Evolutionary conservation across 1,140 invertebrate genomes (phyloP), one percentile per base, ranked within the genome.

Genomic region (Drosophila mojavensis): DNA sequence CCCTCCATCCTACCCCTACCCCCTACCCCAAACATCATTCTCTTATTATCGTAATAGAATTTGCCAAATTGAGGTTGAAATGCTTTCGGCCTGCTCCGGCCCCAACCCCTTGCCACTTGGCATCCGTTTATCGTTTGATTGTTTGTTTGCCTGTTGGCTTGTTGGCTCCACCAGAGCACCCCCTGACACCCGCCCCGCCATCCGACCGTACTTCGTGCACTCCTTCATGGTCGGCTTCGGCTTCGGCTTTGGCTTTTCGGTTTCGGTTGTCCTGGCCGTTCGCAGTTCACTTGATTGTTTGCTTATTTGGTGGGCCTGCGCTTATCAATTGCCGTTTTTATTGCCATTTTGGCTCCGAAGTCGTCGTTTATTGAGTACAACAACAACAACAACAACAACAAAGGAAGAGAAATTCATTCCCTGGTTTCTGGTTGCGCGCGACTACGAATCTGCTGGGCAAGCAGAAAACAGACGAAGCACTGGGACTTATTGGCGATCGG

Each of bases 51-150:
- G 83, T 91, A 91, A 91, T 91, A 91, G 90, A 91, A 91, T 91
- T 91, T 90, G 85, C 80, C 90, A 90, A 91, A 91, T 91, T 91
- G 90, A 91, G 90, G 90, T 91, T 91, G 90, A 91, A 91, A 91
- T 91, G 68, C 84, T 79, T 80, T 75, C 62, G 54, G 54, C 45
- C 71, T 61, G 68, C 62, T 43, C 3, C 47, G 26, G 3, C 33
- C 45, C 24, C 24, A 30, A 2, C 13, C 60, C 39, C 68, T 71
- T 64, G 56, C 62, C 74, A 73, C 81, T 79, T 86, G 83, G 83
- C 83, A 86, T 77, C 83, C 83, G 83, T 86, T 86, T 86, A 86
- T 86, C 83, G 83, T 86, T 86, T 86, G 83, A 88, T 86, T 86
- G 83, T 86, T 86, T 86, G 83, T 82, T 81, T 83, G 83, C 76